phyloP scores from a whole-genome alignment of 2,888 invertebrate species.

The Rhimphoctona megacephalus region DNA sequence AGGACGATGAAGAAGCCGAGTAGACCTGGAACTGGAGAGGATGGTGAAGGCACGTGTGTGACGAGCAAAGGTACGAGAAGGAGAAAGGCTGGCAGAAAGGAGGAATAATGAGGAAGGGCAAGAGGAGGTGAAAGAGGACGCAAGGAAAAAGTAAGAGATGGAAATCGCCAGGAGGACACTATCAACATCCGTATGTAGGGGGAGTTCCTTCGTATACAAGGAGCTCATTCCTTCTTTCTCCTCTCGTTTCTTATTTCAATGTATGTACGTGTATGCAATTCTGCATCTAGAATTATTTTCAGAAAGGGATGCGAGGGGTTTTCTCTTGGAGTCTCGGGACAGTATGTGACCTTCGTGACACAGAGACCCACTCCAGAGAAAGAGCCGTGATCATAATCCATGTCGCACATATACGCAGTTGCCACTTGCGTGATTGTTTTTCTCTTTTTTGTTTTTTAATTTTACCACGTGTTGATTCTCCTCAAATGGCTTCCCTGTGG shows the following conservation, averaged over 20 bases:
- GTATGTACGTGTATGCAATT: neutral
- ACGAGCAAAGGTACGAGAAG: slow-evolving; percentile 34
- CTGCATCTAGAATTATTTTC: slow-evolving; percentile 36
- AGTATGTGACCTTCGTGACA: slow-evolving; percentile 84
- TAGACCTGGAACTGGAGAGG: slow-evolving; percentile 13
- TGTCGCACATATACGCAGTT: slow-evolving; percentile 50
- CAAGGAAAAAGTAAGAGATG: slow-evolving; percentile 23
- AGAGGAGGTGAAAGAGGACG: slow-evolving; percentile 15
- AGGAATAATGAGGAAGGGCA: slow-evolving; percentile 45
- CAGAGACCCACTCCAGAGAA: slow-evolving; percentile 83
- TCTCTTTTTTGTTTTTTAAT: slow-evolving; percentile 21
- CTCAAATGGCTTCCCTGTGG: slow-evolving; percentile 15
- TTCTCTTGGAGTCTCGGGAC: slow-evolving; percentile 66
- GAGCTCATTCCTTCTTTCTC: slow-evolving; percentile 52
- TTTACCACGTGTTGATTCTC: slow-evolving; percentile 42
- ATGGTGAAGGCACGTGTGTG: slow-evolving; percentile 11
- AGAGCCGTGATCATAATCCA: slow-evolving; percentile 52
- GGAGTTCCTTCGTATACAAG: slow-evolving; percentile 53
- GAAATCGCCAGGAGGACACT: slow-evolving; percentile 38
- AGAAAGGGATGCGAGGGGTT: slow-evolving; percentile 51
- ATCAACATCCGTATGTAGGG: slow-evolving; percentile 66
- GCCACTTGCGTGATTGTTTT: slow-evolving; percentile 6
- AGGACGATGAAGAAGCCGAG: slow-evolving; percentile 33
- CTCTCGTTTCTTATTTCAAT: slow-evolving; percentile 1
- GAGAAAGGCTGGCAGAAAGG: slow-evolving; percentile 51